Base-by-base conservation (phyloP, 2,113 vertebrate species). In the Neotoma lepida region DNA sequence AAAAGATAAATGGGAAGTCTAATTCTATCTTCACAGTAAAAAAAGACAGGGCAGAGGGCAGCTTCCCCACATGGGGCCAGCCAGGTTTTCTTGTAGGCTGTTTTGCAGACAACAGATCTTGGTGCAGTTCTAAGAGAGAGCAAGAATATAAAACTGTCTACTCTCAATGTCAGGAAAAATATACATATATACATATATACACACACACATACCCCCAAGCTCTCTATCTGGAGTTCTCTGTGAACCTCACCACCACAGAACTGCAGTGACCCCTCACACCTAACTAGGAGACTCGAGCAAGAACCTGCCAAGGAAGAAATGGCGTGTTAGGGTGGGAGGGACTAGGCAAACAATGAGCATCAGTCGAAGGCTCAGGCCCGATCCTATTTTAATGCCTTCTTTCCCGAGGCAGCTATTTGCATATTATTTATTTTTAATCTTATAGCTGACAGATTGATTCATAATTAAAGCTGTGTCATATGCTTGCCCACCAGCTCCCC, bases 401-500 rank as follows among this genome's bases (percentile, higher is more conserved):
- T 94, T 96, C 94, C 95, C 85, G 78, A 96, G 96, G 93, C 51
- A 94, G 94, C 81, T 93, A 97, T 97, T 97, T 97, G 96, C 95
- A 95, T 95, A 92, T 95, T 97, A 96, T 97, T 97, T 97, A 97
- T 97, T 97, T 97, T 97, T 97, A 97, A 96, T 96, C 97, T 96
- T 97, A 97, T 92, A 95, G 96, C 96, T 96, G 96, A 96, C 97
- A 97, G 96, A 97, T 96, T 96, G 96, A 97, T 96, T 97, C 97
- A 97, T 96, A 97, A 97, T 95, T 97, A 97, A 97, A 97, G 92
- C 95, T 94, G 63, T 96, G 97, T 97, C 96, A 96, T 95, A 97
- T 97, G 96, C 93, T 96, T 96, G 95, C 97, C 97, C 94, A 97
- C 97, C 96, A 97, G 96, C 97, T 97, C 94, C 94, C 93, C 96